A percentile compares a stretch with the other conserved stretches of the same genome.
Evolutionary conservation across 2,797 vertebrate genomes (phyloP).

Genomic region (Rallus crepitans): DNA sequence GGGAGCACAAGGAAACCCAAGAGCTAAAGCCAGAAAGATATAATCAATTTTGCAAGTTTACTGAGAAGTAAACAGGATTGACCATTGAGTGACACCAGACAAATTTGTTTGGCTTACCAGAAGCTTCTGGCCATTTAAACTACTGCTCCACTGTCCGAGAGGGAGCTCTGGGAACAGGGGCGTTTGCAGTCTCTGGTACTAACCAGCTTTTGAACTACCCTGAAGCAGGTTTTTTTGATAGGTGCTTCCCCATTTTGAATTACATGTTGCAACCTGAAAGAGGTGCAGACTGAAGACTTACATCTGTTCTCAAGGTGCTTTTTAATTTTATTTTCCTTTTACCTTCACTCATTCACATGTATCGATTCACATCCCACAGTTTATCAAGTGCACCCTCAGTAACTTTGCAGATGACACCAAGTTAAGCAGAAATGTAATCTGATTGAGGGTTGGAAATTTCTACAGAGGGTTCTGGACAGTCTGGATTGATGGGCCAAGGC

Average conservation of each 20-base stretch:
- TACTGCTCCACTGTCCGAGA: neutral
- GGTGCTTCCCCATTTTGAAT: neutral
- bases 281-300: neutral
- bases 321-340: neutral
- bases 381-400: too few species aligned
- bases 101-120: neutral
- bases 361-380: neutral
- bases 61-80: neutral
- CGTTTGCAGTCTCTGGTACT: neutral
- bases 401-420: too few species aligned
- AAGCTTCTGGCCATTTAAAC: neutral
- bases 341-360: neutral
- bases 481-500: too few species aligned
- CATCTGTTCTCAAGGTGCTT: neutral
- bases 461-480: too few species aligned
- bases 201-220: neutral
- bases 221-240: neutral
- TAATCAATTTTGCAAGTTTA: neutral
- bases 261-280: neutral
- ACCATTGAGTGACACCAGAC: neutral
- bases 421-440: too few species aligned
- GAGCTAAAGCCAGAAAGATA: neutral
- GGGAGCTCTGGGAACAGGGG: neutral
- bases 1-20: neutral
- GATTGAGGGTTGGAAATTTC: too few species aligned